Evolutionary conservation across 2,888 invertebrate genomes (phyloP).

Genomic region (Brachynemurus nebulosus): DNA sequence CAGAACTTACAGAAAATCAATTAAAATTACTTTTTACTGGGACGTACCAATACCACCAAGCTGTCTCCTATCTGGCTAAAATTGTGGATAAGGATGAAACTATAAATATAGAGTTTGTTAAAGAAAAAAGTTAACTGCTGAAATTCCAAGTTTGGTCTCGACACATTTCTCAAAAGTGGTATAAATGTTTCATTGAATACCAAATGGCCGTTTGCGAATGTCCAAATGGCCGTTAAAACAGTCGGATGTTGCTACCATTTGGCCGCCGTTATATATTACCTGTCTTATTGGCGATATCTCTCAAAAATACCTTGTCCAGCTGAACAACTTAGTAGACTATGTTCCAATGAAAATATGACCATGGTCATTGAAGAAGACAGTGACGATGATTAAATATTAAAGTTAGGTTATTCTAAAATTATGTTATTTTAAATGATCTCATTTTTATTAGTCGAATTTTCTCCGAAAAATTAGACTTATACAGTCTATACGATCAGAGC

Average conservation of each 20-base stretch:
- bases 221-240: slow-evolving; percentile 10
- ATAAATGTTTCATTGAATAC: slow-evolving; percentile 5
- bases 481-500: no score
- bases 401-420: no score
- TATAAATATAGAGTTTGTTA: slow-evolving; percentile 5
- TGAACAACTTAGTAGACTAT: no score
- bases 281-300: not conserved
- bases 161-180: slow-evolving; percentile 5
- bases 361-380: no score
- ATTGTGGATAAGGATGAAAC: slow-evolving; percentile 8
- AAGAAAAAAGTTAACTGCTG: slow-evolving; percentile 4
- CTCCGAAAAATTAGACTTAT: no score
- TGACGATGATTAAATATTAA: no score
- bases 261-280: slow-evolving; percentile 9
- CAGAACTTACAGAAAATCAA: slow-evolving; percentile 1
- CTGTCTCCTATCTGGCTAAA: slow-evolving; percentile 12
- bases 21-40: slow-evolving; percentile 5
- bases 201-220: slow-evolving; percentile 7
- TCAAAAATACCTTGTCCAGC: slow-evolving; percentile 3
- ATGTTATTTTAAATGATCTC: no score
- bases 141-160: slow-evolving; percentile 8
- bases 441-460: no score
- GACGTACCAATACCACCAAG: slow-evolving; percentile 3
- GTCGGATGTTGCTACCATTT: slow-evolving; percentile 11
- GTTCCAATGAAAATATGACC: no score